Base-by-base conservation (phyloP, 1,140 invertebrate genomes). In the Tenebrio molitor region DNA sequence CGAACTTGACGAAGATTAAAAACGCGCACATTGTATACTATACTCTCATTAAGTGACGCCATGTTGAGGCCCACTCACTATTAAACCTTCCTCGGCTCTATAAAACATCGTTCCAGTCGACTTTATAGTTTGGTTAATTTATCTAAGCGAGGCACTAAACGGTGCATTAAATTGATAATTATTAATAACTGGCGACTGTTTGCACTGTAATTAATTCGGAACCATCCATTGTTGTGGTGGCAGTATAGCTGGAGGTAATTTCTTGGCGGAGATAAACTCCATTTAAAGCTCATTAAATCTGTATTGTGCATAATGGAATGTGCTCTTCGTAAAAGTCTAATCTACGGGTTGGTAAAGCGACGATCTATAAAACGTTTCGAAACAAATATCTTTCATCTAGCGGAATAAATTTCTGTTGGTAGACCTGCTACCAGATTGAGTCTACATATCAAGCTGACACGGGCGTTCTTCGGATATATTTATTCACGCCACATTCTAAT, bases 21-120 rank as follows among this genome's bases (percentile, higher is more conserved):
- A 66, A 66, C 64, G 19, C 39, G 17, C 34, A 44, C 64, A 66
- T 44, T 66, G 64, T 66, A 21, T 39, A 7, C 21, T 66, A 21
- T 44, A 66, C 64, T 66, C 39, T 66, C 64, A 42, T 66, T 66
- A 66, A 44, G 44, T 66, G 64, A 66, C 64, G 64, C 64, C 39
- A 19, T 66, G 64, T 66, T 36, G 63, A 58, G 36, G 36, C 63
- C 63, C 63, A 66, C 63, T 66, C 63, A 66, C 63, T 25, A 66
- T 66, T 42, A 42, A 66, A 66, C 63, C 4, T 41, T 64, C 36
- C 33, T 34, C 16, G 12, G 17, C 36, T 66, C 17, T 66, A 66
- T 66, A 66, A 66, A 66, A 66, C 36, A 66, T 23, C 14, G 15
- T 10, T 21, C 63, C 1, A 23, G 63, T 41, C 33, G 17, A 42